A percentile compares a stretch with the other conserved stretches of the same genome.
These are phyloP conservation scores for Tenthredo distinguenda DNA, from an alignment of 2,888 invertebrate genomes.

Conservation along the genomic window DNA sequence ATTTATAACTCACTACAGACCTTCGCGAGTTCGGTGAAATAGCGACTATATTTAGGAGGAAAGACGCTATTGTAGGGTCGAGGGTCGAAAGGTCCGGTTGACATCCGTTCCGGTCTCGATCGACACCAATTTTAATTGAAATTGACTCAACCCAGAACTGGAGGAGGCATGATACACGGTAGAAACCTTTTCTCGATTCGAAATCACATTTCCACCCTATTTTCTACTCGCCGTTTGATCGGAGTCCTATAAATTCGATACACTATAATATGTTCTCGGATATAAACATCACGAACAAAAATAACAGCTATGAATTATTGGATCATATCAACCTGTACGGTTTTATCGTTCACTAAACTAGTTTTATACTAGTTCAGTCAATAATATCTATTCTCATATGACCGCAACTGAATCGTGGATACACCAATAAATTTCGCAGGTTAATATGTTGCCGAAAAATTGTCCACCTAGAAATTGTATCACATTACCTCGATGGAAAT, in stretches of 20 bases:
- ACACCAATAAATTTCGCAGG: neutral
- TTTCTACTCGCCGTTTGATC: neutral
- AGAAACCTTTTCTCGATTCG: constrained; percentile 10
- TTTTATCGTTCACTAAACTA: neutral
- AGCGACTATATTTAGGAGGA: constrained; percentile 4
- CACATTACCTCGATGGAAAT: neutral
- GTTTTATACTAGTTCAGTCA: neutral
- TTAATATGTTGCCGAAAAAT: neutral
- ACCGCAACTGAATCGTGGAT: neutral
- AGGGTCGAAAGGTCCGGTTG: constrained; percentile 34
- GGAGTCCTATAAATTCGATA: constrained; percentile 1
- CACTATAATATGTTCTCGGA: neutral
- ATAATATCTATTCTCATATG: neutral
- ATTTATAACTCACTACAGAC: neutral
- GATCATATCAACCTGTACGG: neutral
- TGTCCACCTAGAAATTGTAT: neutral
- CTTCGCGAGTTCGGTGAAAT: neutral
- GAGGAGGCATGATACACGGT: neutral
- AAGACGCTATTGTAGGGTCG: neutral
- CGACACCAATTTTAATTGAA: constrained; percentile 39
- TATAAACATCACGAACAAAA: neutral
- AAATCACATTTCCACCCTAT: constrained; percentile 20
- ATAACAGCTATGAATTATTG: neutral
- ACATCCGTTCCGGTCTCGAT: neutral
- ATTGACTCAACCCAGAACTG: constrained; percentile 10